Evolutionary conservation across 2,113 vertebrate genomes (phyloP).

Genomic region (Silurus meridionalis): DNA sequence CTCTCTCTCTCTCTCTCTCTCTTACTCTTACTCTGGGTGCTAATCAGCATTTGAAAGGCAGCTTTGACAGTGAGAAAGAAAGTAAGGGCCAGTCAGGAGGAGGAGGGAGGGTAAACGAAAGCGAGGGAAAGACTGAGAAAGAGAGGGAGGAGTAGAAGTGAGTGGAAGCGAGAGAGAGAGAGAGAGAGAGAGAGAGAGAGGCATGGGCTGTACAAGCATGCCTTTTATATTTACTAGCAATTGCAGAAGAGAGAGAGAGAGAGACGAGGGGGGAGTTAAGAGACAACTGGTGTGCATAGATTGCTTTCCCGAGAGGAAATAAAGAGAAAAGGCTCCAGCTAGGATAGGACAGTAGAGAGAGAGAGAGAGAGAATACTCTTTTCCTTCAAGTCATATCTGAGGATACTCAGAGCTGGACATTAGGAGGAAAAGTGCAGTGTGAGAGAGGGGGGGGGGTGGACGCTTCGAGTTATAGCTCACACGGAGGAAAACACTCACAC

Average conservation of each 20-base stretch:
- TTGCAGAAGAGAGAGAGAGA: conserved; percentile 63
- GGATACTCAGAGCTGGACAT: conserved; percentile 42
- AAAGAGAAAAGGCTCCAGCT: conserved; percentile 73
- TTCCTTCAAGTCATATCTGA: conserved; percentile 35
- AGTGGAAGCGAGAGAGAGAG: conserved; percentile 58
- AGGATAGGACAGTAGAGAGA: conserved; percentile 55
- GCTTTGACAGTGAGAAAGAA: conserved; percentile 83
- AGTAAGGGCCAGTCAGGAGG: conserved; percentile 62
- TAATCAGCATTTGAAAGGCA: conserved; percentile 82
- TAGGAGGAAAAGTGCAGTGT: conserved; percentile 50
- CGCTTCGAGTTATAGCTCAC: conserved; percentile 54
- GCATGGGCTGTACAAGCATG: conserved; percentile 77
- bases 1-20: conserved; percentile 49
- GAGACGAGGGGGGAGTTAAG: conserved; percentile 68
- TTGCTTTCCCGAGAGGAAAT: conserved; percentile 76
- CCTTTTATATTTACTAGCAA: conserved; percentile 82
- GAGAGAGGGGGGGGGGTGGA: conserved; percentile 54
- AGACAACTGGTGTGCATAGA: conserved; percentile 73
- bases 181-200: conserved; percentile 52
- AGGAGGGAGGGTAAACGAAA: conserved; percentile 73
- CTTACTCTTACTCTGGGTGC: conserved; percentile 69
- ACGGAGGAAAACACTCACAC: conserved; percentile 32
- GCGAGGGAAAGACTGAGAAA: conserved; percentile 39
- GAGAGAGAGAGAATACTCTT: conserved; percentile 62
- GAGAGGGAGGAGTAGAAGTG: conserved; percentile 57